phyloP scores from a whole-genome alignment of 2,797 vertebrate species.

The Mionectes olivaceus region DNA sequence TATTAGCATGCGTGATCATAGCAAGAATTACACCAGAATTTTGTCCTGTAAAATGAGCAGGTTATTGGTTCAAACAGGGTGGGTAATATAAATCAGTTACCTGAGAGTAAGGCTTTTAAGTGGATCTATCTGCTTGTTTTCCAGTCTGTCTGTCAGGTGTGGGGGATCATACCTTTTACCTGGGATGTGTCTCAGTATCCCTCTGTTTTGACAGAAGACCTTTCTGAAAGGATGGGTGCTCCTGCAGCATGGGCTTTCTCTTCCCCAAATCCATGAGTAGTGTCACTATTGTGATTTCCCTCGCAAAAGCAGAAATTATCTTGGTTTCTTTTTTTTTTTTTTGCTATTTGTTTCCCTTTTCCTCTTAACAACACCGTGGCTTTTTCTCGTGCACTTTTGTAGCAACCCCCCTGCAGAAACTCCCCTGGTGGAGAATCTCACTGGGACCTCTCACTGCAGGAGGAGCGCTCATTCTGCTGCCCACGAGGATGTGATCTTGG shows the following conservation, averaged over 20 bases:
- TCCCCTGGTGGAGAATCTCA: not conserved
- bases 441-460: not conserved
- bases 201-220: not conserved
- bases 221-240: not conserved
- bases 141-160: not conserved
- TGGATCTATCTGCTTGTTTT: not conserved
- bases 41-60: not conserved
- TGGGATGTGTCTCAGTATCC: not conserved
- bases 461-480: not conserved
- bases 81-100: not conserved
- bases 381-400: not conserved
- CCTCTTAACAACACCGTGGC: accelerated
- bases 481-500: not conserved
- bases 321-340: not conserved
- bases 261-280: too few relatives aligned
- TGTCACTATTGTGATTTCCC: not conserved
- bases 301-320: not conserved
- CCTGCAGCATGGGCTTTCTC: not conserved
- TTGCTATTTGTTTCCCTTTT: not conserved
- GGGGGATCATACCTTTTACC: not conserved
- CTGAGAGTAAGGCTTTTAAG: not conserved
- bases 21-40: not conserved
- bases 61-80: not conserved
- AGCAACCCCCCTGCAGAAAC: not conserved
- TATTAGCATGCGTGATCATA: not conserved